Base-by-base conservation (phyloP, 2,797 vertebrate species). In the Falco rusticolus region DNA sequence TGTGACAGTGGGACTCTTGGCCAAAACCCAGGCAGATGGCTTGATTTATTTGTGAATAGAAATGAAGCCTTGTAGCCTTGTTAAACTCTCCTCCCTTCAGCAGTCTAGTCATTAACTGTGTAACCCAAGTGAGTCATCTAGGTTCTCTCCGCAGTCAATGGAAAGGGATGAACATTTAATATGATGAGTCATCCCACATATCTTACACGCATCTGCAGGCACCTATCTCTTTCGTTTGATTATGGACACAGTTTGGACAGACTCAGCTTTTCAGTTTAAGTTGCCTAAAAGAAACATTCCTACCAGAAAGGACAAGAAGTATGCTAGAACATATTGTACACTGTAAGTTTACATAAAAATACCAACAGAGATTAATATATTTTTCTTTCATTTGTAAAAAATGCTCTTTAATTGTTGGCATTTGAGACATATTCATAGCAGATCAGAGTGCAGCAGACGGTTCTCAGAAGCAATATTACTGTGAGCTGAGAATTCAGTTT, bases 61-160 rank as follows among this genome's bases (percentile, higher is more conserved):
- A 85, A 85, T 15, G 57, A 89, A 94, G 51, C 33, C 45, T 80
- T 68, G 54, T 45, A 81, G 76, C 68, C 57, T 75, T 71, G n/a
- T 89, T 83, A 93, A 77, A 70, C 81, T 78, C 56, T 77, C 16
- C 53, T 89, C 25, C 29, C 64, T 61, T 82, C 2, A 43, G 68
- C 60, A 2, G 3, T 51, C 78, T 85, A 41, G 88, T 72, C 69
- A 69, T 7, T 76, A 70, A 50, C 81, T 87, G 13, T 43, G 65
- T 72, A 85, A 94, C 65, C 56, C 72, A 43, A 96, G 34, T 93
- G 94, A 93, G 72, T 96, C 92, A 93, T 71, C 79, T 28, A 54
- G 43, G 50, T 43, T 89, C 68, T 79, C 63, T 78, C 91, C 54
- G 71, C 69, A 83, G 71, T 24, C 75, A 76, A 41, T n/a, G 75